Percentiles rank a stretch among this genome's conserved stretches.
These are phyloP conservation scores for Ostrea edulis DNA, from an alignment of 1,140 invertebrate genomes.

Conservation along the genomic window DNA sequence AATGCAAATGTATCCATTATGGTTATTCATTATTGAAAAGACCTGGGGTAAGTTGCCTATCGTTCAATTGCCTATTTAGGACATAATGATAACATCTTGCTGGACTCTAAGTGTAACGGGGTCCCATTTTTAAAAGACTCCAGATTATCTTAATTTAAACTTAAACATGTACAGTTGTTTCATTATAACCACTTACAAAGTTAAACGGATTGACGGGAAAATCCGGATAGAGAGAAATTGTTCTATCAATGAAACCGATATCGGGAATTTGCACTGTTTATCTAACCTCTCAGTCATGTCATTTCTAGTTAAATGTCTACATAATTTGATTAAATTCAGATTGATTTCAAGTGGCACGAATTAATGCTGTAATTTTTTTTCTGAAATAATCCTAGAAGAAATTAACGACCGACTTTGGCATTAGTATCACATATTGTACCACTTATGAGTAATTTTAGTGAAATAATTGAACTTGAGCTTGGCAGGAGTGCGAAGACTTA, in stretches of 20 bases:
- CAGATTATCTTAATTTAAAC: slow-evolving; percentile 30
- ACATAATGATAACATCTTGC: slow-evolving; percentile 20
- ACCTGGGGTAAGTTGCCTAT: neutral
- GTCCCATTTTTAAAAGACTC: slow-evolving; percentile 25
- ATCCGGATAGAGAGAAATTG: slow-evolving; percentile 1
- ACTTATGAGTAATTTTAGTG: too few relatives aligned
- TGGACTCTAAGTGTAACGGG: neutral
- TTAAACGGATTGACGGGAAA: slow-evolving; percentile 17
- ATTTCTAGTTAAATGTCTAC: slow-evolving; percentile 11
- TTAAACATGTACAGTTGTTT: neutral
- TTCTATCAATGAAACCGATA: slow-evolving; percentile 11
- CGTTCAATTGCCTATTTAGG: neutral
- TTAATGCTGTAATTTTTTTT: slow-evolving; percentile 16
- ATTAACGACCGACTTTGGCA: neutral
- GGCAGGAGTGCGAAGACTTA: neutral
- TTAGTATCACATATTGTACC: too few relatives aligned
- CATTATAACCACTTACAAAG: neutral
- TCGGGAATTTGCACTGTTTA: neutral
- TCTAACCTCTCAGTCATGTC: neutral
- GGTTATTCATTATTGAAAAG: neutral
- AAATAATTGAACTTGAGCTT: too few relatives aligned
- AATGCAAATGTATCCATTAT: neutral
- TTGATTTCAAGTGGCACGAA: neutral
- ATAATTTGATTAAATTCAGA: slow-evolving; percentile 1
- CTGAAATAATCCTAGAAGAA: neutral